Evolutionary conservation across 2,888 invertebrate species (phyloP).

Genomic region (Drosophila trichaetosa): DNA sequence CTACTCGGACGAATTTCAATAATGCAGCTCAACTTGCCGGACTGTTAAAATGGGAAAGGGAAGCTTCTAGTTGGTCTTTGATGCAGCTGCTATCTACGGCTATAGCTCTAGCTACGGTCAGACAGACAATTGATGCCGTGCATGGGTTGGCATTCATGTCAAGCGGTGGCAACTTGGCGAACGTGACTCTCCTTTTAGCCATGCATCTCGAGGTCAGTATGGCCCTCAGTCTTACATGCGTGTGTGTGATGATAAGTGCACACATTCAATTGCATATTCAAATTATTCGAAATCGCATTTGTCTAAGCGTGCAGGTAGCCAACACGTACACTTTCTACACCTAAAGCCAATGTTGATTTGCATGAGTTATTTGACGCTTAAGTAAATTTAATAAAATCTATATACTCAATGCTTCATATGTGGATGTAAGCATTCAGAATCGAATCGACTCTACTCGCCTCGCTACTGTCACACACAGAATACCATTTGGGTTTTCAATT

Average conservation of each 20-base stretch:
- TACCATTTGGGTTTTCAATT: constrained; percentile 72
- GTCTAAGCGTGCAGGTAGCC: constrained; percentile 63
- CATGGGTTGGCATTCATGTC: constrained; percentile 59
- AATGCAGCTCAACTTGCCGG: constrained; percentile 48
- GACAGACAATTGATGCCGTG: constrained; percentile 72
- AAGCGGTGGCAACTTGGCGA: constrained; percentile 59
- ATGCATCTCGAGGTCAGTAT: constrained; percentile 17
- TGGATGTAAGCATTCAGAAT: constrained; percentile 28
- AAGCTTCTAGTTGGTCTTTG: constrained; percentile 42
- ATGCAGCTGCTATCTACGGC: constrained; percentile 10
- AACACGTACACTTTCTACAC: constrained; percentile 62
- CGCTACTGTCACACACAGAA: constrained; percentile 59
- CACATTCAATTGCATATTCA: constrained; percentile 79
- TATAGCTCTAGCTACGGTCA: constrained; percentile 49
- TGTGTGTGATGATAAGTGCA: constrained; percentile 62
- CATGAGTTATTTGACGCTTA: constrained; percentile 58
- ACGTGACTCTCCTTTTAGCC: constrained; percentile 57
- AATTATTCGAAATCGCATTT: constrained; percentile 78
- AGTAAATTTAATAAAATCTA: constrained; percentile 70
- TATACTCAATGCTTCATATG: constrained; percentile 5
- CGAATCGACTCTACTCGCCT: constrained; percentile 17
- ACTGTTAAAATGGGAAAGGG: background rate
- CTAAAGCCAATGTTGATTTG: constrained; percentile 56
- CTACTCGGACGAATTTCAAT: constrained; percentile 72
- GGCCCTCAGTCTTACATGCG: constrained; percentile 10